Base-by-base conservation (phyloP, 2,113 vertebrate genomes). In the Petrocephalus zakoni region DNA sequence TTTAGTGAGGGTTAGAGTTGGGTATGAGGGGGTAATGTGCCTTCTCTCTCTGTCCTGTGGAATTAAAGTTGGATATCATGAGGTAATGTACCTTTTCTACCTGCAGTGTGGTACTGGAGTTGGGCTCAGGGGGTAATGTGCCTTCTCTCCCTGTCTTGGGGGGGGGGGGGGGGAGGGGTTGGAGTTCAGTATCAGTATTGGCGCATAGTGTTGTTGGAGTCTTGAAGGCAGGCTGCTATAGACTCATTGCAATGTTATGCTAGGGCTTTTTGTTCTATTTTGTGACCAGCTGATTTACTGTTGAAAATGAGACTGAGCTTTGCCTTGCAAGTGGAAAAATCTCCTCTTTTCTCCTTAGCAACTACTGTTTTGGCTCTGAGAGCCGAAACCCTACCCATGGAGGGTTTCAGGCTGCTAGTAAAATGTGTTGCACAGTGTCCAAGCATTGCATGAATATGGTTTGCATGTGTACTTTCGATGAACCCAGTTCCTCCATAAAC, bases 341-440 rank as follows among this genome's bases (percentile, higher is more conserved):
- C 89, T 91, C 61, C 72, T 42, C 78, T 64, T 90, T 89, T 86
- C 64, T 87, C 55, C 75, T 87, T 83, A 89, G 29, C 87, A 90
- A 92, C 93, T 94, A 92, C 94, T 93, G 93, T 94, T 93, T 91
- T 94, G 93, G 92, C 92, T 89, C 92, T 89, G 13, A 64, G 88
- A 89, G 87, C 4, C 0, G n/a, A 47, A 15, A 86, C 53, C 89
- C 87, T 22, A 21, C 93, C 91, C 86, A 86, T n/a, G 64, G 21
- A 29, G 88, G 91, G 88, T 85, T 90, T 85, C 58, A 68, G 88
- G 87, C 46, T 82, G 64, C 89, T 89, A 88, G 92, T 89, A 89
- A 92, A 92, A 91, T 55, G 64, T 84, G 90, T 25, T 90, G 61
- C 56, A 75, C 22, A 53, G 58, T 87, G 68, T 89, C 49, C 88